These are phyloP conservation scores for Corythaixoides concolor DNA, from an alignment of 2,113 vertebrate species.

Conservation along the genomic window DNA sequence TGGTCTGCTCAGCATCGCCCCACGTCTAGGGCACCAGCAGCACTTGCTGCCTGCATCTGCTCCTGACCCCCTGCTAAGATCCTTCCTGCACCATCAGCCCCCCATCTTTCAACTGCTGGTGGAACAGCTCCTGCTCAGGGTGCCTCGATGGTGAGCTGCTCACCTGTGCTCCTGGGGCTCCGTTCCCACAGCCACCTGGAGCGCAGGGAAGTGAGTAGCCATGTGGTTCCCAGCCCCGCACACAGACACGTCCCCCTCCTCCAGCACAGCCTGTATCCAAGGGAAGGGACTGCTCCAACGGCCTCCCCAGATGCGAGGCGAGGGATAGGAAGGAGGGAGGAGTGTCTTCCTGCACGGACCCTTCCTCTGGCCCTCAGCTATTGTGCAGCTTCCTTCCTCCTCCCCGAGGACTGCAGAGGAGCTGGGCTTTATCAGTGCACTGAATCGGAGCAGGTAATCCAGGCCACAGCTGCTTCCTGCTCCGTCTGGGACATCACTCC, in stretches of 20 bases:
- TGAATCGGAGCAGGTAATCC: conserved; percentile 25
- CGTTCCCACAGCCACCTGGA: not conserved
- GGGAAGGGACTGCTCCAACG: not conserved
- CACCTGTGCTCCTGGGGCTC: not conserved
- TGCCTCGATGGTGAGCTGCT: not conserved
- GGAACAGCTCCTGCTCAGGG: not conserved
- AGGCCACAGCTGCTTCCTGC: conserved; percentile 63
- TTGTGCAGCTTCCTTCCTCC: conserved; percentile 65
- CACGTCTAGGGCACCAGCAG: not conserved
- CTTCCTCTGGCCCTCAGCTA: not conserved
- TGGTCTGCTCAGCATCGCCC: not conserved
- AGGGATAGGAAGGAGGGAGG: conserved; percentile 1
- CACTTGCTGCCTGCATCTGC: not conserved
- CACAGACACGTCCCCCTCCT: not conserved
- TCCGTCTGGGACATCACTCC: fast-evolving
- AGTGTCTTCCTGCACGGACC: not conserved
- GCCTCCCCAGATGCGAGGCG: not conserved
- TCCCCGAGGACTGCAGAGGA: not conserved
- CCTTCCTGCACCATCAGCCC: not conserved
- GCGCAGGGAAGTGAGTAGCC: not conserved
- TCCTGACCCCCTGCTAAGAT: not conserved
- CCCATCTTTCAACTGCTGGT: fast-evolving
- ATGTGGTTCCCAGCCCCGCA: fast-evolving
- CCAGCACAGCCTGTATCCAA: fast-evolving
- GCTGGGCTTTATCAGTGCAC: not conserved